Percentiles rank a stretch among this genome's conserved stretches.
phyloP scores from a whole-genome alignment of 2,113 vertebrate species.

The Nothoprocta pentlandii region DNA sequence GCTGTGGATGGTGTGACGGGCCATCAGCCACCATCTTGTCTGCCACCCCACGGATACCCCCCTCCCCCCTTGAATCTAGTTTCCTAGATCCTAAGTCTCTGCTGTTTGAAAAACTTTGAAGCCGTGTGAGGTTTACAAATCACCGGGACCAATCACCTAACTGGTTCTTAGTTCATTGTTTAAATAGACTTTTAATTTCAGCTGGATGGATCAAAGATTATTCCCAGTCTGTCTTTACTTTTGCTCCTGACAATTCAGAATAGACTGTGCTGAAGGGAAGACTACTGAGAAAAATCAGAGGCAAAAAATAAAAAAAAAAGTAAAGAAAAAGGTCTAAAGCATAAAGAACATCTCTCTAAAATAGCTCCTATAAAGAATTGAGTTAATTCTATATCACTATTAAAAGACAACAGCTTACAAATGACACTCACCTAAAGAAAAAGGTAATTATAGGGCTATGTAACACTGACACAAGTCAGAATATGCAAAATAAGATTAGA shows the following conservation, averaged over 20 bases:
- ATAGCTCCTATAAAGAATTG: background rate
- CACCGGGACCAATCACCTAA: background rate
- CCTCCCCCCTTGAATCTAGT: too few relatives aligned
- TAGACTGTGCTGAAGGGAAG: background rate
- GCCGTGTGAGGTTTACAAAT: accelerated
- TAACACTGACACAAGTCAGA: background rate
- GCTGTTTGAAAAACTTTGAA: background rate
- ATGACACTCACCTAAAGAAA: background rate
- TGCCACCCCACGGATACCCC: too few relatives aligned
- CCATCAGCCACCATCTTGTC: too few relatives aligned
- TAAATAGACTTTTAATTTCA: background rate
- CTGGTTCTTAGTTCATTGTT: background rate
- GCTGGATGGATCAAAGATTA: background rate
- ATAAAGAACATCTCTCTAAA: background rate
- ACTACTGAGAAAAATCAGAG: background rate
- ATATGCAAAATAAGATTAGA: background rate
- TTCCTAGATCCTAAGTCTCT: background rate
- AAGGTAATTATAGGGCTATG: background rate
- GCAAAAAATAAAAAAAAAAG: background rate
- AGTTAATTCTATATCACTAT: background rate
- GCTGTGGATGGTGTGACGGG: too few relatives aligned
- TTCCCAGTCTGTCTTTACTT: background rate
- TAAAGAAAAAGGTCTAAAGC: background rate
- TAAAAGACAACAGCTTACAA: background rate
- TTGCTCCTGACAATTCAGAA: background rate